Evolutionary conservation across 2,888 invertebrate genomes (phyloP).

Genomic region (Venustoraphidia nigricollis): DNA sequence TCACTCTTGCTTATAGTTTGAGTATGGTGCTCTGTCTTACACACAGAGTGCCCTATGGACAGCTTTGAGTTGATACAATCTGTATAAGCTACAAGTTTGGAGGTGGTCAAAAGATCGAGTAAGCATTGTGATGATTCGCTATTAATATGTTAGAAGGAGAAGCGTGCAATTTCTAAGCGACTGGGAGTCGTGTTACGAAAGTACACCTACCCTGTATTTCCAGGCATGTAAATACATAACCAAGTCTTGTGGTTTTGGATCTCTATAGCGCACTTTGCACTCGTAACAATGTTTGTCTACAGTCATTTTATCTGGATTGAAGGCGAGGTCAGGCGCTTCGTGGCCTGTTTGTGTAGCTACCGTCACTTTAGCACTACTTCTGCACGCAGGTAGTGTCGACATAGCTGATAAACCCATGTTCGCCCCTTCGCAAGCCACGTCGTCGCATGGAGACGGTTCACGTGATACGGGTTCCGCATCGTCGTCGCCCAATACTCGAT

Average conservation of each 20-base stretch:
- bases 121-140: too few species aligned
- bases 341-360: conserved; percentile 80
- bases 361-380: conserved; percentile 39
- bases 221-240: conserved; percentile 94
- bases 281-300: conserved; percentile 82
- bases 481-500: conserved; percentile 37
- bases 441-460: conserved; percentile 57
- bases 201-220: conserved; percentile 57
- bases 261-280: conserved; percentile 81
- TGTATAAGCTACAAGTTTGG: too few species aligned
- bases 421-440: conserved; percentile 33
- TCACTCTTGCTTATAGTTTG: too few species aligned
- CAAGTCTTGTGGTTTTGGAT: conserved; percentile 81
- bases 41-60: too few species aligned
- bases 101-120: too few species aligned
- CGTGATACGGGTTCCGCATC: conserved; percentile 48
- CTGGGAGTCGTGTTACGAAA: too few species aligned
- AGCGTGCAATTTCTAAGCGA: too few species aligned
- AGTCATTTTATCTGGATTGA: conserved; percentile 55
- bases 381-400: conserved; percentile 22
- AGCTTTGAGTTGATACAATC: too few species aligned
- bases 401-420: conserved; percentile 23
- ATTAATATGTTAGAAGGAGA: too few species aligned
- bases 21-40: too few species aligned
- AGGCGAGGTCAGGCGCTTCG: conserved; percentile 50